These are phyloP conservation scores for Drosophila melanogaster DNA, from an alignment of 1,140 invertebrate genomes.

Conservation along the genomic window Release_6_plus_ISO1_MT NT_033779.5:20541001-20541500, in stretches of 20 bases:
- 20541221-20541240: constrained; percentile 66
- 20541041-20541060: constrained; percentile 42
- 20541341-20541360: constrained; percentile 41
- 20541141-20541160: constrained; percentile 82
- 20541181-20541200: constrained; percentile 84
- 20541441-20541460: neutral
- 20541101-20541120: constrained; percentile 42
- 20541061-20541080: constrained; percentile 73
- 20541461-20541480: constrained; percentile 11
- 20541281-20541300: constrained; percentile 46
- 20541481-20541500: constrained; percentile 79
- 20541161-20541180: constrained; percentile 84
- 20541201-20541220: constrained; percentile 83
- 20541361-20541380: constrained; percentile 45
- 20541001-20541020: constrained; percentile 2
- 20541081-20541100: constrained; percentile 61
- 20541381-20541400: constrained; percentile 17
- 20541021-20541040: constrained; percentile 21
- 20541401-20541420: constrained; percentile 81
- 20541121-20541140: constrained; percentile 24
- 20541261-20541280: constrained; percentile 16
- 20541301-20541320: constrained; percentile 62
- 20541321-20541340: constrained; percentile 75
- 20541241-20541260: constrained; percentile 40
- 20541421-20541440: constrained; percentile 61